Base-by-base conservation (phyloP, 2,113 vertebrate genomes). In the Ascaphus truei region DNA sequence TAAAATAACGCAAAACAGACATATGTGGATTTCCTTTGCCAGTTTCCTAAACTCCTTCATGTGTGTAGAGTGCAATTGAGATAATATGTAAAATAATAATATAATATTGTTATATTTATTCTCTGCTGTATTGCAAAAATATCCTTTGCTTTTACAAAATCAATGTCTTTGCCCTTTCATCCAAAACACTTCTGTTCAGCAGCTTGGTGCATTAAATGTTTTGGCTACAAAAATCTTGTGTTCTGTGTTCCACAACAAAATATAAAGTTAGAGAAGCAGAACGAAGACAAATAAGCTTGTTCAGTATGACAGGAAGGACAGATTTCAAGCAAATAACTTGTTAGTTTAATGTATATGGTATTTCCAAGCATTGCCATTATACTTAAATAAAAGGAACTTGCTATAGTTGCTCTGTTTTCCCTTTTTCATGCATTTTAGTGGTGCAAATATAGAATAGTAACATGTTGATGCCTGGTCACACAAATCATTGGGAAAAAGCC, bases 241-340 rank as follows among this genome's bases (percentile, higher is more conserved):
- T 53, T 67, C 31, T 33, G 18, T 57, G 37, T 68, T 58, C 37
- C 53, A 47, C 25, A 30, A 20, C 39, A 68, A 68, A 47, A 45
- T 55, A 18, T 33, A 47, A 27, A 68, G 39, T 27, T 58, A 68
- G 8, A 48, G 39, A 68, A 23, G 37, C 65, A 47, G 53, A 58
- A 68, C 65, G 47, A 68, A 68, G 53, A 68, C 52, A 68, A 57
- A 68, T 64, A 29, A 67, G 37, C 26, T 67, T 23, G 15, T 56
- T 39, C 37, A 55, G 25, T 22, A 43, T 48, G 23, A 66, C 9
- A 27, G 33, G 45, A 65, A 56, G 55, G 45, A 65, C 12, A 29
- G 43, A 27, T 55, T 66, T 39, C 34, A 55, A 66, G 36, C 45
- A 55, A 23, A 65, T 65, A 18, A 30, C 4, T n/a, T 65, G 48